These are phyloP conservation scores for Drosophila tropicalis DNA, from an alignment of 1,140 invertebrate genomes.

Conservation along the genomic window DNA sequence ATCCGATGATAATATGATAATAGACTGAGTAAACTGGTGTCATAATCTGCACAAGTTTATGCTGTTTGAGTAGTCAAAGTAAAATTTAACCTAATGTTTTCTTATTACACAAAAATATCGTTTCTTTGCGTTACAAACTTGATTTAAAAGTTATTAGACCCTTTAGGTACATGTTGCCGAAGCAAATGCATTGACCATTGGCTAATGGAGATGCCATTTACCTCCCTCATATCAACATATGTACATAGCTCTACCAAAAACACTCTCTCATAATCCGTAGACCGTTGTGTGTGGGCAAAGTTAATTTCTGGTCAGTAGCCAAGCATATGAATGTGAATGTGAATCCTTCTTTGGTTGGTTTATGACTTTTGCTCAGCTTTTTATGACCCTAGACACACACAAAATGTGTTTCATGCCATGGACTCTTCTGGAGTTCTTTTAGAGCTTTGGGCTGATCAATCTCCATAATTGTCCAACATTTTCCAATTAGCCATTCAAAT, in stretches of 20 bases:
- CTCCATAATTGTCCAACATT: conserved; percentile 59
- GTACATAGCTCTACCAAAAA: conserved; percentile 34
- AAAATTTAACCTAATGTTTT: too few species aligned
- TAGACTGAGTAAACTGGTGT: too few species aligned
- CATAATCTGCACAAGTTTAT: too few species aligned
- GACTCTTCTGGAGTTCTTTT: conserved; percentile 1
- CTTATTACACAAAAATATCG: too few species aligned
- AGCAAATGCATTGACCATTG: conserved; percentile 19
- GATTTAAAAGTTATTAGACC: conserved; percentile 11
- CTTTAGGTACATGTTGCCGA: conserved; percentile 24
- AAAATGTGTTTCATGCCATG: conserved; percentile 18
- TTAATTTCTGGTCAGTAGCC: conserved; percentile 59
- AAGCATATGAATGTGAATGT: conserved; percentile 41
- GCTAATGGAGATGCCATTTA: conserved; percentile 64
- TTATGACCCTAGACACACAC: conserved; percentile 10
- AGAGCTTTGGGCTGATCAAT: conserved; percentile 46
- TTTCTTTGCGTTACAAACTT: conserved; percentile 6
- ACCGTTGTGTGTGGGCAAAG: conserved; percentile 38
- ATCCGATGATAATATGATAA: too few species aligned
- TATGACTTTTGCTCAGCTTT: conserved; percentile 28
- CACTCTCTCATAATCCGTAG: conserved; percentile 24
- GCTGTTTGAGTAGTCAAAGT: too few species aligned
- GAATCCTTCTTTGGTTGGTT: conserved; percentile 44
- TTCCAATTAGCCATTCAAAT: conserved; percentile 67
- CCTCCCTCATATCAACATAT: conserved; percentile 20